These are phyloP conservation scores for Bovichtus variegatus DNA, from an alignment of 2,797 vertebrate species.

Conservation along the genomic window DNA sequence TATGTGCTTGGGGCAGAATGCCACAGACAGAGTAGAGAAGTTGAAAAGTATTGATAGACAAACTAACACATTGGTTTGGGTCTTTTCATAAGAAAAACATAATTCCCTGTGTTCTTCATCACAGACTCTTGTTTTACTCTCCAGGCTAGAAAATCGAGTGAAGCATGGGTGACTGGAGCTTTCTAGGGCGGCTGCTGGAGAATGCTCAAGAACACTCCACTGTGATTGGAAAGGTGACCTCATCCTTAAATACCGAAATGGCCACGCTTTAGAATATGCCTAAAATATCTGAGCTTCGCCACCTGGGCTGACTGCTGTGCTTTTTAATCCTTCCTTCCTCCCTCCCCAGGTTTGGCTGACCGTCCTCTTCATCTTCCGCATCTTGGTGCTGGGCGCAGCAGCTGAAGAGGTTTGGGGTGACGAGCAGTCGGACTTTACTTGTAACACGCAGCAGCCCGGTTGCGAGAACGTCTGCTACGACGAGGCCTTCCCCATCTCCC, in stretches of 20 bases:
- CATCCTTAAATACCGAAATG: neutral
- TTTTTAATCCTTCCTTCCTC: neutral
- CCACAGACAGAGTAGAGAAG: neutral
- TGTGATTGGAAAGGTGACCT: constrained; percentile 92
- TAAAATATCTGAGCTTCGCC: neutral
- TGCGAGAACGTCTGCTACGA: constrained; percentile 97
- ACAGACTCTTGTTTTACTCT: constrained; percentile 37
- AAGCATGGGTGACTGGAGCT: constrained; percentile 99
- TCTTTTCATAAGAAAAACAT: neutral
- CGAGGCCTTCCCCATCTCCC: constrained; percentile 95
- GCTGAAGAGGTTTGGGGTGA: constrained; percentile 96
- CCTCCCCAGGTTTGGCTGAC: constrained; percentile 90
- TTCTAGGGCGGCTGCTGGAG: constrained; percentile 94
- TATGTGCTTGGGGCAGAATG: neutral
- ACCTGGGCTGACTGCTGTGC: neutral
- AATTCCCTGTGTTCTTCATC: constrained; percentile 6
- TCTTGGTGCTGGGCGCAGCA: constrained; percentile 93
- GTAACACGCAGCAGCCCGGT: constrained; percentile 95
- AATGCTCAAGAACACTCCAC: constrained; percentile 97
- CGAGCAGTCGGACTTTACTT: constrained; percentile 95
- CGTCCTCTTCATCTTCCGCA: constrained; percentile 96
- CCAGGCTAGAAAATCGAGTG: constrained; percentile 89
- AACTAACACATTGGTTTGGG: neutral
- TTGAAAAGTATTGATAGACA: neutral
- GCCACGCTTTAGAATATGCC: neutral